Conservation (phyloP, 2,797 vertebrate species). For the Carduelis carduelis region DNA sequence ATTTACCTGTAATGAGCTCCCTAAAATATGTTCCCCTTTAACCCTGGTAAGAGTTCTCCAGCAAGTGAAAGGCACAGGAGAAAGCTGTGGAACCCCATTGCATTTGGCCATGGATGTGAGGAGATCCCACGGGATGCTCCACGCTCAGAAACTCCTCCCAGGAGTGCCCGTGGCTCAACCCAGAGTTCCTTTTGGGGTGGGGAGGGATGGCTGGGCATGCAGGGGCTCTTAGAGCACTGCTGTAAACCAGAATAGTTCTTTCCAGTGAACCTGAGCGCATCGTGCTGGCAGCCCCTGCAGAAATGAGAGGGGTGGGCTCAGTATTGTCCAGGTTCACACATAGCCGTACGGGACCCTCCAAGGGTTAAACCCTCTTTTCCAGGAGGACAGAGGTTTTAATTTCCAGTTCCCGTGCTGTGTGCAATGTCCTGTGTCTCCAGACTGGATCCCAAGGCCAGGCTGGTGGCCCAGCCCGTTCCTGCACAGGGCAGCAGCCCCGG, state of each 20-base stretch:
- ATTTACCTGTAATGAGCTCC: fast-evolving
- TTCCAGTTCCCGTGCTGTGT: fast-evolving
- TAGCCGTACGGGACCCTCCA: fast-evolving
- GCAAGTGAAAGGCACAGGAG: fast-evolving
- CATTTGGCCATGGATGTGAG: neutral
- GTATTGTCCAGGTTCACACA: fast-evolving
- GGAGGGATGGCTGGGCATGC: neutral
- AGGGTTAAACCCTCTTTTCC: neutral
- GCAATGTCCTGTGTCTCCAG: fast-evolving
- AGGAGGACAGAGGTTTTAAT: neutral
- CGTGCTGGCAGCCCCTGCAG: neutral
- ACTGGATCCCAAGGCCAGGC: neutral
- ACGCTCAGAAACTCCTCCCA: neutral
- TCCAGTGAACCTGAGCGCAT: neutral
- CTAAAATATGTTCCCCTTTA: neutral
- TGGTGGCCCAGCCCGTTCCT: neutral
- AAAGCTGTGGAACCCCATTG: neutral
- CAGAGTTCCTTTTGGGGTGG: neutral
- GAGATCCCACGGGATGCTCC: fast-evolving
- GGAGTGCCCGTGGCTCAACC: neutral
- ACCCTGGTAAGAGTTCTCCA: neutral
- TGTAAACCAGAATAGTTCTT: neutral
- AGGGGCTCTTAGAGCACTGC: neutral
- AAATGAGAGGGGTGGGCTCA: neutral
- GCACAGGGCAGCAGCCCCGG: neutral